These are phyloP conservation scores for Gymnoscopelus braueri DNA, from an alignment of 2,797 vertebrate genomes.

Conservation along the genomic window DNA sequence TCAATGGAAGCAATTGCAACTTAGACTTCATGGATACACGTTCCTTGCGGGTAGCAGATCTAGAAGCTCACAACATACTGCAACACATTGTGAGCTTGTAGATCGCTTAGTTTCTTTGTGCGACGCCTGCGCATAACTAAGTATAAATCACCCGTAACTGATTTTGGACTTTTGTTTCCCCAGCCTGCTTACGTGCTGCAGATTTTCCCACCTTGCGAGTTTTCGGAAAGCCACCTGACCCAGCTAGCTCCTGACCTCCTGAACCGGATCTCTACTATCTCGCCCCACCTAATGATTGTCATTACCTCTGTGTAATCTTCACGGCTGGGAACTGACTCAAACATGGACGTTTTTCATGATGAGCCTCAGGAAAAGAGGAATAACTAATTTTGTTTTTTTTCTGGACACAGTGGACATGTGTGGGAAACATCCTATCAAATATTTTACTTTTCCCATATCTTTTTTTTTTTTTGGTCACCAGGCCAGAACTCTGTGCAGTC, in stretches of 20 bases:
- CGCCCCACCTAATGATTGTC: constrained; percentile 99
- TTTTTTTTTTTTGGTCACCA: constrained; percentile 45
- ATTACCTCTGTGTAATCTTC: constrained; percentile 94
- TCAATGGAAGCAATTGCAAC: too few relatives aligned
- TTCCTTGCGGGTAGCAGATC: too few relatives aligned
- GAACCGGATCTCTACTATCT: constrained; percentile 98
- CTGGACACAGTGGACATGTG: constrained; percentile 60
- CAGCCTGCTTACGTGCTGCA: constrained; percentile 98
- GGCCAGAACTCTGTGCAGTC: constrained; percentile 76
- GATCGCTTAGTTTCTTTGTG: too few relatives aligned
- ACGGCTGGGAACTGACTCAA: constrained; percentile 37
- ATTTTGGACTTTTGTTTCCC: neutral
- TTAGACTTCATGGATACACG: too few relatives aligned
- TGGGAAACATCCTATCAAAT: constrained; percentile 52
- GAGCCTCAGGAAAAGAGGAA: constrained; percentile 77
- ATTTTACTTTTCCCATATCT: constrained; percentile 41
- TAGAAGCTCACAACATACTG: too few relatives aligned
- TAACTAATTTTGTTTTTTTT: constrained; percentile 33
- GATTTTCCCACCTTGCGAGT: constrained; percentile 98
- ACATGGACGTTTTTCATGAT: constrained; percentile 49
- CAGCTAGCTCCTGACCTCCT: constrained; percentile 96
- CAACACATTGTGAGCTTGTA: too few relatives aligned
- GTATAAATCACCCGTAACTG: neutral
- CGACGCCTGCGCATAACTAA: too few relatives aligned
- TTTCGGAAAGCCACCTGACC: constrained; percentile 96